phyloP scores from a whole-genome alignment of 1,140 invertebrate genomes.

The Sinonovacula constricta region DNA sequence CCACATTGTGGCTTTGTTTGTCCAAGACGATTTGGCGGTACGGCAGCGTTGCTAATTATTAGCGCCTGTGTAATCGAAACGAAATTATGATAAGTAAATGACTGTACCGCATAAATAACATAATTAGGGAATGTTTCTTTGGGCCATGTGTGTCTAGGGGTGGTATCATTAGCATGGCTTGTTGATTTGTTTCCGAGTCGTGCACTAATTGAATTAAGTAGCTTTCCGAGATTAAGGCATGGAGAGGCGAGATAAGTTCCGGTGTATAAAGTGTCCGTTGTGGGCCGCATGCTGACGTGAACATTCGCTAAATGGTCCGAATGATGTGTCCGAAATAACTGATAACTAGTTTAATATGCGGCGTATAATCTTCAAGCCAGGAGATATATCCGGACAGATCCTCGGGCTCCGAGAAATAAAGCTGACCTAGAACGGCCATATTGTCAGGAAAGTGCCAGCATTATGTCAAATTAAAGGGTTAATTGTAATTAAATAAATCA shows the following conservation, averaged over 20 bases:
- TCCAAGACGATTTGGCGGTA: too few species aligned
- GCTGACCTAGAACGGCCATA: slow-evolving; percentile 1
- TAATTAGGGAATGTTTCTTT: background rate
- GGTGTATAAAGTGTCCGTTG: too few species aligned
- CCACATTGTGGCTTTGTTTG: too few species aligned
- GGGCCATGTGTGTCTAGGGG: slow-evolving; percentile 24
- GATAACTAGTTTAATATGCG: background rate
- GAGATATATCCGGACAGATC: too few species aligned
- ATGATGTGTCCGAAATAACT: slow-evolving; percentile 13
- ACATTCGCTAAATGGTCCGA: slow-evolving; percentile 42
- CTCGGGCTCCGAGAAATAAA: slow-evolving; percentile 9
- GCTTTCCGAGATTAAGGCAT: slow-evolving; percentile 22
- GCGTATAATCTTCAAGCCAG: too few species aligned
- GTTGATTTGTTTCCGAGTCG: slow-evolving; percentile 45
- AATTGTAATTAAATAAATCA: slow-evolving; percentile 51
- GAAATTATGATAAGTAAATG: background rate
- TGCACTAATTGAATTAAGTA: slow-evolving; percentile 48
- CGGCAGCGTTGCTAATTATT: background rate
- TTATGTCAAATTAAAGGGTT: slow-evolving; percentile 33
- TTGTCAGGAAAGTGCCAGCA: slow-evolving; percentile 14
- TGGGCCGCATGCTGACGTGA: too few species aligned
- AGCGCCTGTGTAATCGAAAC: background rate
- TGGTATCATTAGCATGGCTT: slow-evolving; percentile 23
- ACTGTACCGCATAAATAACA: background rate
- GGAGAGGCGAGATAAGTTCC: too few species aligned